Evolutionary conservation across 2,113 vertebrate genomes (phyloP), one percentile per base, ranked within the genome.

Genomic region (Dissostichus mawsoni): DNA sequence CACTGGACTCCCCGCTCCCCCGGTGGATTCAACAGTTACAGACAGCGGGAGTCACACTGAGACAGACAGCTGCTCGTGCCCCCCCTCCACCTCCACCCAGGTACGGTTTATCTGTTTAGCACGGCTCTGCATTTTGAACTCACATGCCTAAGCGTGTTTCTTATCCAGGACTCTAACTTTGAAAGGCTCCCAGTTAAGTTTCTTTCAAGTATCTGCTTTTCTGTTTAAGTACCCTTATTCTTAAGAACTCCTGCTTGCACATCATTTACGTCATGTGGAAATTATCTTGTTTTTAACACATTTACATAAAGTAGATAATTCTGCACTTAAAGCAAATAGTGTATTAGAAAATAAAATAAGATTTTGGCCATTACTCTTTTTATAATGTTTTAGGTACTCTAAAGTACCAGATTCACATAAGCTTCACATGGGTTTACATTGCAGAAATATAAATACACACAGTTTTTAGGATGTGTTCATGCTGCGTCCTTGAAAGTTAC

Each of bases 21-120:
- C 48, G 20, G 58, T 52, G 44, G 83, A 53, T 41, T 87, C 90
- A n/a, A 0, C 66, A 29, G 73, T 83, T 23, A 3, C 48, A 3
- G 62, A 75, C 63, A 85, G 77, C 44, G 36, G 45, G 20, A 79
- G 62, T 18, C 73, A 69, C 10, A 45, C 36, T 18, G 84, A 91
- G 48, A 70, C 36, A 47, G 76, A 92, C 68, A 78, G 55, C 77
- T 92, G 77, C 76, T 79, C 53, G 80, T 87, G 68, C 29, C 87
- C 88, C 12, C 80, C 71, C 0, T 56, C 89, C 55, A 87, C 77
- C 1, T 76, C 89, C 45, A 87, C 85, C 36, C 94, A 93, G 90
- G 96, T 96, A 89, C 69, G 55, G 18, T 64, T 20, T 59, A 47
- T 70, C 25, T 82, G 50, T 74, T 66, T n/a, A 55, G 17, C 50